Conservation (phyloP, 64 coral and sea anemone genomes). For the Hydrozoanthus tunicans region DNA sequence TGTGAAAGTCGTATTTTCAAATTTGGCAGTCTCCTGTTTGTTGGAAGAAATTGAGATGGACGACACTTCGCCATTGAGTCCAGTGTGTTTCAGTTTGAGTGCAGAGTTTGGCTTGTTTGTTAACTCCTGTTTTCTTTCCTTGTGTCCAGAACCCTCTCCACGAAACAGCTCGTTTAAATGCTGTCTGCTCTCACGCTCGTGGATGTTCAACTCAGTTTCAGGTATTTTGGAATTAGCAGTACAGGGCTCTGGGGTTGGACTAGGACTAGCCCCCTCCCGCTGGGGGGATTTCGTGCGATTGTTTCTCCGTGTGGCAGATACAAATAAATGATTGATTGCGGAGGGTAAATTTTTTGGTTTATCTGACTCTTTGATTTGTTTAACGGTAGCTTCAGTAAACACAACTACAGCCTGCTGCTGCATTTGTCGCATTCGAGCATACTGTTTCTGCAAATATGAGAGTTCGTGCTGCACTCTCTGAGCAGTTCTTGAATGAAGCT, state of each 20-base stretch:
- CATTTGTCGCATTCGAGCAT: constrained; percentile 89
- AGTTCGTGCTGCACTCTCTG: constrained; percentile 67
- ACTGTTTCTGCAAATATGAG: constrained; percentile 86
- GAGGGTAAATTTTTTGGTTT: constrained; percentile 74
- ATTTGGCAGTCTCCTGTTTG: constrained; percentile 27
- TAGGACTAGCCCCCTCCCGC: not conserved
- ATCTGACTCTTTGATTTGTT: constrained; percentile 90
- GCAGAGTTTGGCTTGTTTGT: not conserved
- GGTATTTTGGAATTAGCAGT: not conserved
- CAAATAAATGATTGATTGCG: constrained; percentile 97
- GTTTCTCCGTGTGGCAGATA: constrained; percentile 77
- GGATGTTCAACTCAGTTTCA: constrained; percentile 40
- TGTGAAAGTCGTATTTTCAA: constrained; percentile 30
- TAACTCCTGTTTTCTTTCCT: constrained; percentile 2
- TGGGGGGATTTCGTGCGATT: constrained; percentile 36
- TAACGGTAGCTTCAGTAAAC: constrained; percentile 85
- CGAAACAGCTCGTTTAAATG: constrained; percentile 45
- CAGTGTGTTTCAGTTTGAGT: constrained; percentile 80
- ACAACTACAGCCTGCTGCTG: constrained; percentile 98
- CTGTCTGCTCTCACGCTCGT: constrained; percentile 45
- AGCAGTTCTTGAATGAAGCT: constrained; percentile 55
- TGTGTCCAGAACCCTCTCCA: constrained; percentile 5
- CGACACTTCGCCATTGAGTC: constrained; percentile 85
- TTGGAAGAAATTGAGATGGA: constrained; percentile 28
- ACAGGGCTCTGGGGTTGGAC: constrained; percentile 18